Conservation (phyloP, 2,797 vertebrate species). For the Mustela erminea region DNA sequence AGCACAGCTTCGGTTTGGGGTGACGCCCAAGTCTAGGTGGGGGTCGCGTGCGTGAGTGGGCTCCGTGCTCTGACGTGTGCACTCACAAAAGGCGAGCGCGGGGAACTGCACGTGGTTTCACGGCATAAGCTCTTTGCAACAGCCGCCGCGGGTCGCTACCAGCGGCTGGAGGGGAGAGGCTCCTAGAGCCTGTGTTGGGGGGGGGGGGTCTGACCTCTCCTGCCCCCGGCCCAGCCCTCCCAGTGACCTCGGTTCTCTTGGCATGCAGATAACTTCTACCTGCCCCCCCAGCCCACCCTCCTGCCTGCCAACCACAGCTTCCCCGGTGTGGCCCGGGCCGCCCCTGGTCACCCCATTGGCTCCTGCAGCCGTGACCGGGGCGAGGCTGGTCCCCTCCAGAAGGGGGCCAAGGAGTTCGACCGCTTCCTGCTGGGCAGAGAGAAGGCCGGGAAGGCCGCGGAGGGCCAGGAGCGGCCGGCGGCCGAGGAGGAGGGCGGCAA, state of each 20-base stretch:
- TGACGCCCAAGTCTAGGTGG: rapidly evolving
- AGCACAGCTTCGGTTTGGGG: neutral
- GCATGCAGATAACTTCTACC: constrained; percentile 97
- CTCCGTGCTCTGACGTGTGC: rapidly evolving
- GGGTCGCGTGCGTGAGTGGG: rapidly evolving
- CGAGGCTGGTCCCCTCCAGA: constrained; percentile 90
- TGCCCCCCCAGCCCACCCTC: constrained; percentile 95
- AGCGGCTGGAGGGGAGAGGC: neutral
- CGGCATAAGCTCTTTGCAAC: too few relatives aligned
- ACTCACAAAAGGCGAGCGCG: rapidly evolving
- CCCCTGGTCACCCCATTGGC: constrained; percentile 92
- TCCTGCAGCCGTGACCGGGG: constrained; percentile 94
- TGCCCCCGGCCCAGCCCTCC: neutral
- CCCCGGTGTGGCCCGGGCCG: constrained; percentile 93
- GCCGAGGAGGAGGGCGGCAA: constrained; percentile 92
- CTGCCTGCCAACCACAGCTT: constrained; percentile 95
- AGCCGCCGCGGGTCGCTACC: neutral
- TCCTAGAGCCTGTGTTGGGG: rapidly evolving
- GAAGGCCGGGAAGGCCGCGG: constrained; percentile 89
- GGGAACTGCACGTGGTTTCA: rapidly evolving
- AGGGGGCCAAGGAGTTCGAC: constrained; percentile 93
- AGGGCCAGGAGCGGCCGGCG: constrained; percentile 90
- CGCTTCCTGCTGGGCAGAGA: constrained; percentile 92
- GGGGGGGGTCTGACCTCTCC: neutral
- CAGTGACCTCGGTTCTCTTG: constrained; percentile 43